These are phyloP conservation scores for Ciona savignyi DNA, from an alignment of 23 tunicate species.

Conservation along the genomic window DNA sequence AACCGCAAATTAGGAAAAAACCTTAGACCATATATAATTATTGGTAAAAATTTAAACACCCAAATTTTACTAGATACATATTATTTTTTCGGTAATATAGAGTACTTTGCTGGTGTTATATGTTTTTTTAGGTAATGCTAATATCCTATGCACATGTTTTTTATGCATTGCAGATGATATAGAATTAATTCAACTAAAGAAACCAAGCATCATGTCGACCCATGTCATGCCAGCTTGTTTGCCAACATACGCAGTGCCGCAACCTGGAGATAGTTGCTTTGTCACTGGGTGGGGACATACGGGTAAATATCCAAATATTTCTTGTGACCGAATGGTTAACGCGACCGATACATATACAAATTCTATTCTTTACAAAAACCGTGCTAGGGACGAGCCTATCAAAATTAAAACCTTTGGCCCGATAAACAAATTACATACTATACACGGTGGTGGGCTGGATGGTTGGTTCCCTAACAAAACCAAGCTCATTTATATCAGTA, in stretches of 20 bases:
- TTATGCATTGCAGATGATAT: slow-evolving; percentile 42
- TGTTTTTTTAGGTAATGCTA: not conserved
- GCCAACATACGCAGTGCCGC: slow-evolving; percentile 24
- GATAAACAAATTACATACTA: too few relatives aligned
- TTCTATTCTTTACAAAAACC: not conserved
- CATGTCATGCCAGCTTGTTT: slow-evolving; percentile 56
- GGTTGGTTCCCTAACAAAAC: too few relatives aligned
- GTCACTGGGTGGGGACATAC: slow-evolving; percentile 93
- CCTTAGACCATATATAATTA: too few relatives aligned
- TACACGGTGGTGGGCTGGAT: too few relatives aligned
- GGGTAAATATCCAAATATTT: slow-evolving; percentile 21
- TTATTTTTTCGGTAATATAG: too few relatives aligned
- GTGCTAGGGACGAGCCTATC: not conserved
- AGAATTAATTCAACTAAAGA: slow-evolving; percentile 42
- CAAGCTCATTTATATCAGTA: too few relatives aligned
- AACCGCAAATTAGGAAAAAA: too few relatives aligned
- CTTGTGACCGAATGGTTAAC: too few relatives aligned
- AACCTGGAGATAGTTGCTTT: slow-evolving; percentile 31
- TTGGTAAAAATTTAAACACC: too few relatives aligned
- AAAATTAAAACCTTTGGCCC: not conserved
- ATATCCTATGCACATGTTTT: not conserved
- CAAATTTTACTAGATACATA: too few relatives aligned
- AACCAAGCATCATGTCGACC: slow-evolving; percentile 7
- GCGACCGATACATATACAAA: not conserved
- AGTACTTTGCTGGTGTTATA: too few relatives aligned